Base-by-base conservation (phyloP, 2,888 invertebrate genomes). In the Pristionchus japonicus region DNA sequence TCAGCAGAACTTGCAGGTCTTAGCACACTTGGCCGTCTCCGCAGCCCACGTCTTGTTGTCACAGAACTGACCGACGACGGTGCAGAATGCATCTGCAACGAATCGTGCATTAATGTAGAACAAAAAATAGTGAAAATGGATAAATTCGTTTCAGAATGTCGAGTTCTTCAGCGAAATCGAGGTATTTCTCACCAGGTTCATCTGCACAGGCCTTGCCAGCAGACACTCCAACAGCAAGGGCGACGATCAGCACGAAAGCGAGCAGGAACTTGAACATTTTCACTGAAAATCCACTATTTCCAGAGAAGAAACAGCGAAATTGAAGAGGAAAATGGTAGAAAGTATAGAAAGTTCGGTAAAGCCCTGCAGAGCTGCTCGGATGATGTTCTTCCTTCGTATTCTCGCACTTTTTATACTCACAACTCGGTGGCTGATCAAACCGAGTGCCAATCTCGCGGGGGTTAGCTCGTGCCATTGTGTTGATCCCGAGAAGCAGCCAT, bases 1-100 rank as follows among this genome's bases (percentile, higher is more conserved):
- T 47, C 27, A 77, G 43, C 77, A 77, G n/a, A 77, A 47, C 47
- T 77, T 77, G 77, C 77, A 77, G n/a, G 77, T 77, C 17, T 77
- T 43, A n/a, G 77, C 77, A 15, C 77, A 77, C 77, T 77, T 77
- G 27, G 40, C 43, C 13, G 77, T 77, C 13, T n/a, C 7, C 3
- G 23, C 77, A 27, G 77, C 77, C 77, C 77, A 77, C 43, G 37
- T 40, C 77, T 77, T 77, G 43, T 43, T 40, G 77, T 77, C 77
- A 27, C 77, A 77, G 77, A 77, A 77, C 77, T 77, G 77, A 31
- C 77, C 77, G n/a, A 77, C 77, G 47, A 77, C 27, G 43, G 23
- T 43, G 77, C 77, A 77, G 77, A 43, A 47, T 3, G 34, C 77
- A 40, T 77, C 77, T 77, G 43, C 15, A 77, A 43, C n/a, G n/a